Conservation (phyloP, 2,888 invertebrate species). For the Mythimna pallens region DNA sequence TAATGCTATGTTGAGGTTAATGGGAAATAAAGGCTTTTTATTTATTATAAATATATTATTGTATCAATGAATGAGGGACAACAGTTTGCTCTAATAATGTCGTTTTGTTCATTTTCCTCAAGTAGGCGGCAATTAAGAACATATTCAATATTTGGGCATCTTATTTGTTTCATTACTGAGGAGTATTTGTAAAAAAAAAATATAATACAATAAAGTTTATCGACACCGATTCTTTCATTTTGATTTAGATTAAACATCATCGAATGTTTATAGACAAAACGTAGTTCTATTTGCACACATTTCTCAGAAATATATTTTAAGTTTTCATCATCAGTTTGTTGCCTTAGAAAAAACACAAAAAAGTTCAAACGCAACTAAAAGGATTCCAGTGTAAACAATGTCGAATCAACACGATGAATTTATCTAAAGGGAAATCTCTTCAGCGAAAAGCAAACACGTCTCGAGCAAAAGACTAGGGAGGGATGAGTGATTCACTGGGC, state of each 20-base stretch:
- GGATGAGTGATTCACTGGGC: constrained; percentile 85
- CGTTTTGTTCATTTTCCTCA: not conserved
- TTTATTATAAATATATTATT: no score
- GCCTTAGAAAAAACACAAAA: constrained; percentile 69
- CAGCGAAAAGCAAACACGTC: constrained; percentile 85
- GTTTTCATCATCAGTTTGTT: constrained; percentile 49
- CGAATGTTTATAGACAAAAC: constrained; percentile 5
- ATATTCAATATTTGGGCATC: not conserved
- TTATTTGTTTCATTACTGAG: not conserved
- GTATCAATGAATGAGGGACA: not conserved
- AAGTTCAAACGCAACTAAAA: constrained; percentile 80
- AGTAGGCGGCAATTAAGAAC: not conserved
- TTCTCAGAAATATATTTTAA: constrained; percentile 36
- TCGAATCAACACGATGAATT: constrained; percentile 86
- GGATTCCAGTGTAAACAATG: constrained; percentile 85
- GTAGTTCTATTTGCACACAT: constrained; percentile 3
- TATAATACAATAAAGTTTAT: not conserved
- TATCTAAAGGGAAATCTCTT: constrained; percentile 85
- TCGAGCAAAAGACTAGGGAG: constrained; percentile 82
- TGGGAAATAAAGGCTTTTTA: no score
- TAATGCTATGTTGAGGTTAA: no score
- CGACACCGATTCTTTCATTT: not conserved
- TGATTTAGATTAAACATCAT: constrained; percentile 7
- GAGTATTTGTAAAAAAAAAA: not conserved
- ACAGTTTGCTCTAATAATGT: not conserved